Base-by-base conservation (phyloP, 2,113 vertebrate genomes). In the Gymnogyps californianus region DNA sequence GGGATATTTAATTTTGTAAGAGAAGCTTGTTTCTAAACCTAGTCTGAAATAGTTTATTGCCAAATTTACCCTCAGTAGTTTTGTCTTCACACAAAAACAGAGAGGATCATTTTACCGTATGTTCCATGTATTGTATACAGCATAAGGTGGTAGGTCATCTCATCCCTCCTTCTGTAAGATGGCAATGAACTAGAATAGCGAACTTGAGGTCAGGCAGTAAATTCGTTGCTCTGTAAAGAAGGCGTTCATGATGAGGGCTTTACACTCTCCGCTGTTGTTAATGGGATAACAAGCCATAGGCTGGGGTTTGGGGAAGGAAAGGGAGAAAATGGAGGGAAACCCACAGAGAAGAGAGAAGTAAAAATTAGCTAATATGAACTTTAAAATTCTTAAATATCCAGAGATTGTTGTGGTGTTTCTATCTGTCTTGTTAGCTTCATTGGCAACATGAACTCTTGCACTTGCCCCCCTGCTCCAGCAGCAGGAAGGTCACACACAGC, bases 401-500 rank as follows among this genome's bases (percentile, higher is more conserved):
- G 52, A 83, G 34, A 22, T 20, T 40, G 18, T 25, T 75, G 59
- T 59, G 42, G 17, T 77, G n/a, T 64, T 80, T 82, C 80, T 79
- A 22, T 80, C 26, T n/a, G 10, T 28, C 40, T 47, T 83, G 29
- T 65, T 75, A 28, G 6, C n/a, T 81, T 92, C 42, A 16, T 34
- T 82, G 36, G 31, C 52, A 65, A 5, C 2, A 4, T 22, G 55
- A 74, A 51, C 10, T 36, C 7, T 57, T 82, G 62, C 49, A 38
- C 26, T 76, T 66, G 26, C 15, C 6, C 13, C 66, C 8, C 44
- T 64, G 20, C 32, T 76, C 7, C 66, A n/a, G 75, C 16, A 8
- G 7, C 65, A 65, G 46, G n/a, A 59, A 72, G 55, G 46, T 65
- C 28, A 0, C 49, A 31, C 3, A 0, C 7, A 11, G 21, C 4